Base-by-base conservation (phyloP, 2,113 vertebrate genomes). In the Bothrops jararaca region DNA sequence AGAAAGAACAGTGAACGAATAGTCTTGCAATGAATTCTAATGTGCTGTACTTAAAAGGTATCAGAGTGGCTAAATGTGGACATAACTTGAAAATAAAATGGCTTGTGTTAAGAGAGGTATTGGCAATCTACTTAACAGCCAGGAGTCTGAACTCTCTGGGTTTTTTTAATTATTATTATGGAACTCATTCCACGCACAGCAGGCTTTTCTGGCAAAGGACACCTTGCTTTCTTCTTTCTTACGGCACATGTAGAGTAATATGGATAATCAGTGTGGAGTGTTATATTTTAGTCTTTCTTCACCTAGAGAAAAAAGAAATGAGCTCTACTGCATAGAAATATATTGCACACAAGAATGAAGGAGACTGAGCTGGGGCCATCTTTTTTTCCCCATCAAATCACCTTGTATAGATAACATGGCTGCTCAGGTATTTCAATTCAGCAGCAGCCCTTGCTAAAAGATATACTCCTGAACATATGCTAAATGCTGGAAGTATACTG, bases 71-170 rank as follows among this genome's bases (percentile, higher is more conserved):
- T 86, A 64, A 93, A 90, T 39, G 23, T 90, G 89, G 80, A 48
- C 56, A 86, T 86, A 93, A 60, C 80, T 90, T 90, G 92, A 39
- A 90, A 93, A 90, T 93, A 90, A 90, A 93, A 93, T 53, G 54
- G 34, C 54, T 60, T 60, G 60, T 54, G 92, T 42, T 48, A 60
- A 24, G 89, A 89, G 22, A 53, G 15, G 39, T 85, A 48, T 64
- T 86, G 45, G 45, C 90, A 85, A 93, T 90, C 74, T 90, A 23
- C 39, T 48, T 56, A 93, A 42, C 56, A 90, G 85, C 54, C 9
- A 90, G 92, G 80, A 90, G n/a, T 90, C 80, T 86, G 92, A 86
- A 57, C 89, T 89, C 89, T 93, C 89, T 90, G 92, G n/a, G 2
- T 80, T 15, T 69, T 69, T 69, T 34, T 18, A 69, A 80, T 80